Evolutionary conservation across 1,140 invertebrate genomes (phyloP).

Genomic region (Hyphantria cunea): DNA sequence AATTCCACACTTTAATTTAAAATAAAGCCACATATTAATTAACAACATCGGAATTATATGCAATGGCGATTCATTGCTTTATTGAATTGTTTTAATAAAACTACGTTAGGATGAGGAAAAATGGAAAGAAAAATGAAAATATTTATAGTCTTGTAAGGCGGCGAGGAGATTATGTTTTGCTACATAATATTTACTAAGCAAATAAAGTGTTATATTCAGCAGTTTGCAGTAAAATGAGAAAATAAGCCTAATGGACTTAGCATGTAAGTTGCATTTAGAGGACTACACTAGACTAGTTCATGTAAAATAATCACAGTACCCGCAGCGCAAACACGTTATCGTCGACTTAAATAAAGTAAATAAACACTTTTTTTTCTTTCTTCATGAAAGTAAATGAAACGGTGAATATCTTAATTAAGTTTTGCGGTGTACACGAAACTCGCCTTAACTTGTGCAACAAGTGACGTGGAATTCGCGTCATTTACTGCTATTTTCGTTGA

Average conservation of each 20-base stretch:
- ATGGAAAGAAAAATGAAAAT: slow-evolving; percentile 19
- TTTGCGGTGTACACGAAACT: slow-evolving; percentile 18
- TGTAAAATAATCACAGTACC: slow-evolving; percentile 34
- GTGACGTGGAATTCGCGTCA: slow-evolving; percentile 4
- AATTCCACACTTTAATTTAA: too few species aligned
- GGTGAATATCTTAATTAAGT: slow-evolving; percentile 23
- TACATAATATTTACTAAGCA: slow-evolving; percentile 23
- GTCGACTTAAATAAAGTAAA: slow-evolving; percentile 15
- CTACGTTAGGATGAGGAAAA: too few species aligned
- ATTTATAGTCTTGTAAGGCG: slow-evolving; percentile 10
- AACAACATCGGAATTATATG: too few species aligned
- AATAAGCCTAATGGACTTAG: slow-evolving; percentile 65
- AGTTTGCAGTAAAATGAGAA: slow-evolving; percentile 42
- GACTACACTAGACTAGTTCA: slow-evolving; percentile 39
- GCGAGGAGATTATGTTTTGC: slow-evolving; percentile 27
- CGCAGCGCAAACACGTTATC: slow-evolving; percentile 11
- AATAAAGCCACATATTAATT: too few species aligned
- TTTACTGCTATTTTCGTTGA: slow-evolving; percentile 7
- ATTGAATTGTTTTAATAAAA: too few species aligned
- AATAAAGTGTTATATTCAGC: slow-evolving; percentile 38
- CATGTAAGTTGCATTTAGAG: slow-evolving; percentile 60
- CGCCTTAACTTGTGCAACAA: slow-evolving; percentile 27
- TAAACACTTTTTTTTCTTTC: slow-evolving; percentile 15
- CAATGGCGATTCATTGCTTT: too few species aligned
- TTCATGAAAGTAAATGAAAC: slow-evolving; percentile 28